Base-by-base conservation (phyloP, 64 coral and sea anemone species). In the Acropora tenuis region DNA sequence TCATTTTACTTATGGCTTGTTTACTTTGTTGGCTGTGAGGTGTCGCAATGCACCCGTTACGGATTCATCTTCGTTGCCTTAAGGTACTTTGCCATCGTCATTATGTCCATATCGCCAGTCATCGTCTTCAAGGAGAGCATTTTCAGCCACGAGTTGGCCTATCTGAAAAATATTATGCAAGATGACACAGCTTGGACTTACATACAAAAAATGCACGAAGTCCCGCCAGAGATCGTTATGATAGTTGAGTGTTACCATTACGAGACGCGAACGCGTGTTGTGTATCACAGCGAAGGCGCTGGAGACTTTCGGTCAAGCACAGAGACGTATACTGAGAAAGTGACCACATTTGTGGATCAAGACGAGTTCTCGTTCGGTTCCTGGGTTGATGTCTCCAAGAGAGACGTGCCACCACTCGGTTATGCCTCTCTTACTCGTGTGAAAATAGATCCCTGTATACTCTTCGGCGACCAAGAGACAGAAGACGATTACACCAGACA, bases 141-240 rank as follows among this genome's bases (percentile, higher is more conserved):
- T 41, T 97, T 67, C 89, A 94, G 92, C 3, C 92, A 94, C 61
- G 95, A 97, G 67, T 19, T 86, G 78, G 76, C 81, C 50, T 97
- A 97, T 43, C 43, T 97, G 12, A 83, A 57, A 48, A 97, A 94
- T 30, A 94, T 97, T 71, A 91, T 97, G 89, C 59, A 88, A 53
- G 95, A 97, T 18, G 92, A 97, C 20, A 94, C 95, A 7, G 95
- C 95, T 17, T 94, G 92, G 95, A 88, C 81, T 71, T 97, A 97
- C 45, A 73, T 97, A 19, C 83, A 90, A 30, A 79, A 88, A 15
- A 94, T 97, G 95, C 95, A 94, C 1, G 10, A 84, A 5, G 92
- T 97, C 8, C 72, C 79, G 50, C 95, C 95, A 2, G 78, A 50
- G 49, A 94, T 94, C 9, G 43, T 30, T 8, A 97, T 94, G 92